These are phyloP conservation scores for Peromyscus californicus DNA, from an alignment of 2,113 vertebrate genomes.

Conservation along the genomic window DNA sequence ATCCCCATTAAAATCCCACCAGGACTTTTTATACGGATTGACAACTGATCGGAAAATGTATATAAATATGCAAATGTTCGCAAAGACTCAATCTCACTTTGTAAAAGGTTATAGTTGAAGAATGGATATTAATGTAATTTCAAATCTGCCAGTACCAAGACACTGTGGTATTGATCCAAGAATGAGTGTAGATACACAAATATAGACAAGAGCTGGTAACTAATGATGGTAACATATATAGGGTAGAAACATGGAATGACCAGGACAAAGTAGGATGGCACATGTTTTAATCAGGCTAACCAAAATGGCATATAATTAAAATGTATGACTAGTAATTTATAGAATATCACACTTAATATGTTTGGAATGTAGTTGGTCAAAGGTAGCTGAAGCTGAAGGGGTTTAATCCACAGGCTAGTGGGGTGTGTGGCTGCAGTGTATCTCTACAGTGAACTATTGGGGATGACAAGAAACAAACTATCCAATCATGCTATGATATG, in stretches of 20 bases:
- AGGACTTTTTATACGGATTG: background rate
- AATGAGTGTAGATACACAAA: background rate
- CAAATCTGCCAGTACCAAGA: background rate
- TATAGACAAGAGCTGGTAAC: background rate
- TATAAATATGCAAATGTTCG: background rate
- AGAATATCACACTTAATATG: background rate
- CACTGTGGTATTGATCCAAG: background rate
- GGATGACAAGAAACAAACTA: background rate
- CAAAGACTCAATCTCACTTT: background rate
- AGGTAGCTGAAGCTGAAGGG: background rate
- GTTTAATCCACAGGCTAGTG: background rate
- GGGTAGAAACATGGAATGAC: background rate
- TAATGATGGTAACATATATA: too few species aligned
- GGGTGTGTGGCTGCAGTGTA: background rate
- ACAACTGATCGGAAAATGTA: background rate
- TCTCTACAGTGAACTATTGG: too few species aligned
- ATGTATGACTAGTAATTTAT: background rate
- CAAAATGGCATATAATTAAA: background rate
- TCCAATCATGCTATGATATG: too few species aligned
- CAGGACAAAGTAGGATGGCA: background rate
- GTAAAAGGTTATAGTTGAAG: background rate
- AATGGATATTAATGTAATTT: background rate
- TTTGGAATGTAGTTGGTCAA: background rate
- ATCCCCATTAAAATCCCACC: background rate
- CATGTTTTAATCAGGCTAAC: background rate